Evolutionary conservation across 2,888 invertebrate species (phyloP).

Genomic region (Idaea straminata): DNA sequence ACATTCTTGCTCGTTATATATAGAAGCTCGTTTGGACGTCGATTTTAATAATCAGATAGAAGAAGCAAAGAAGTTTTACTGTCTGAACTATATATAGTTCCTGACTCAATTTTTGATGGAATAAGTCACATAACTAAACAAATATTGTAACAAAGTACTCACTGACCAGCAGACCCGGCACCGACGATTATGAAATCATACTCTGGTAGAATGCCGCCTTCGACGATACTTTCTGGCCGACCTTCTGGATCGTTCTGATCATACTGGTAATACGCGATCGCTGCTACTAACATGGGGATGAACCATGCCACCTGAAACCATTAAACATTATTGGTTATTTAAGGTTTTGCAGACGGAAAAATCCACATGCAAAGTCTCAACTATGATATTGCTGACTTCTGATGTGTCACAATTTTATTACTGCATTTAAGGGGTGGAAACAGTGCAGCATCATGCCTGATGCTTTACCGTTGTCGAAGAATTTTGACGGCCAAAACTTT

Average conservation of each 20-base stretch:
- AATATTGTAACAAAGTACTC: conserved; percentile 27
- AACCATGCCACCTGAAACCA: conserved; percentile 85
- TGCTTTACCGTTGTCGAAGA: too few relatives aligned
- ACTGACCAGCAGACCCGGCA: conserved; percentile 90
- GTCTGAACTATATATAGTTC: too few relatives aligned
- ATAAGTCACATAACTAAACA: background rate
- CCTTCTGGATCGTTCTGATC: conserved; percentile 92
- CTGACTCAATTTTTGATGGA: too few relatives aligned
- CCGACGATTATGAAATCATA: conserved; percentile 94
- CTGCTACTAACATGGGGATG: conserved; percentile 90
- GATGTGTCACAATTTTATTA: too few relatives aligned
- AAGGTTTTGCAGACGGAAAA: background rate
- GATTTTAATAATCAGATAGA: too few relatives aligned
- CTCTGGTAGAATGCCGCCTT: conserved; percentile 82
- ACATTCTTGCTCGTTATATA: background rate
- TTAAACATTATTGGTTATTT: background rate
- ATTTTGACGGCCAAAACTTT: too few relatives aligned
- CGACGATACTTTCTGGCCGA: conserved; percentile 85
- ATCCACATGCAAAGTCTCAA: too few relatives aligned
- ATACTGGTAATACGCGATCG: conserved; percentile 92
- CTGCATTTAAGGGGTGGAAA: too few relatives aligned
- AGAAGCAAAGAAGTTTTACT: background rate
- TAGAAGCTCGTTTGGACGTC: too few relatives aligned
- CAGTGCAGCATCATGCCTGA: too few relatives aligned
- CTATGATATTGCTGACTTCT: too few relatives aligned